These are phyloP conservation scores for Anthonomus grandis DNA, from an alignment of 1,140 invertebrate genomes.

Conservation along the genomic window DNA sequence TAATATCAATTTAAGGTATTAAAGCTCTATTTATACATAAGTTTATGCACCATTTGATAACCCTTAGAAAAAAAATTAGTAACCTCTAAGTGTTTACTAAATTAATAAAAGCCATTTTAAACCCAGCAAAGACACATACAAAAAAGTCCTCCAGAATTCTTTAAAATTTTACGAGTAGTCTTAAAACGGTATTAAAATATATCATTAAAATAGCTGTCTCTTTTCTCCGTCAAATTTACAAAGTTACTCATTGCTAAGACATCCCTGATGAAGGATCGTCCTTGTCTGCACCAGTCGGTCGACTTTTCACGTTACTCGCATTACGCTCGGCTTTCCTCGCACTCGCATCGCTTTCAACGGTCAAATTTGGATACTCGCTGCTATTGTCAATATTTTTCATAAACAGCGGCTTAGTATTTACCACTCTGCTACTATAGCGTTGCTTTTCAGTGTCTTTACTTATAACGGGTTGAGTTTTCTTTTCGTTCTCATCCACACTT, in stretches of 20 bases:
- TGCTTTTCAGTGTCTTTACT: conserved; percentile 46
- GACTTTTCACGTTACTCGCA: conserved; percentile 16
- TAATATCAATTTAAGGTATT: too few relatives aligned
- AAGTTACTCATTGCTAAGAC: conserved; percentile 46
- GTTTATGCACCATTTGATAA: too few relatives aligned
- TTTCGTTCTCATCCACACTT: conserved; percentile 44
- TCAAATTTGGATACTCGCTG: conserved; percentile 33
- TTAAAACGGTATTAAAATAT: conserved; percentile 12
- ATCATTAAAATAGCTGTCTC: conserved; percentile 10
- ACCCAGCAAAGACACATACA: too few relatives aligned
- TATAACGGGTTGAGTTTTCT: conserved; percentile 44
- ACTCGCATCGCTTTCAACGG: conserved; percentile 16
- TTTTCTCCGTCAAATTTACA: conserved; percentile 12
- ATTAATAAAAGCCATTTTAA: too few relatives aligned
- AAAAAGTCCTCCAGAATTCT: conserved; percentile 44
- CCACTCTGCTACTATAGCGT: conserved; percentile 46
- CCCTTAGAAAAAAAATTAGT: too few relatives aligned
- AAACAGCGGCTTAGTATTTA: conserved; percentile 48
- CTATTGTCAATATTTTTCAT: conserved; percentile 45
- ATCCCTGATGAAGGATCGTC: conserved; percentile 52
- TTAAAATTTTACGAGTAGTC: conserved; percentile 14
- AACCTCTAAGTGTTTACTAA: too few relatives aligned
- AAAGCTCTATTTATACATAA: too few relatives aligned
- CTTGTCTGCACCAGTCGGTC: conserved; percentile 36
- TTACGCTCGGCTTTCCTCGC: conserved; percentile 26